These are phyloP conservation scores for Ganaspis brasiliensis DNA, from an alignment of 2,888 invertebrate species.

Conservation along the genomic window DNA sequence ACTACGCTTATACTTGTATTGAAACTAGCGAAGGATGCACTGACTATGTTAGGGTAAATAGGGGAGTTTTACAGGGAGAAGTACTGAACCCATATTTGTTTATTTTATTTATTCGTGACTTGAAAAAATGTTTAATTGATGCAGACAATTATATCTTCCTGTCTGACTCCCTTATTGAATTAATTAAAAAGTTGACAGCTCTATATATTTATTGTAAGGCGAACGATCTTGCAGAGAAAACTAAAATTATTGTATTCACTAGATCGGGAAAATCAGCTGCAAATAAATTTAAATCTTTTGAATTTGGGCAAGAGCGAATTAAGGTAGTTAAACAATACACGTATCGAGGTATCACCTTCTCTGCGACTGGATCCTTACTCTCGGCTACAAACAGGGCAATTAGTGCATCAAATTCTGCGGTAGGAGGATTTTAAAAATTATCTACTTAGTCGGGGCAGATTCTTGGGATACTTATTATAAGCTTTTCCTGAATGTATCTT, in stretches of 20 bases:
- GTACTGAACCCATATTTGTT: constrained; percentile 14
- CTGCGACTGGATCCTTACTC: not conserved
- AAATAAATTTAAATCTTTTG: not conserved
- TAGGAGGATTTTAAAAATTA: not conserved
- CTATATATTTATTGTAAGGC: not conserved
- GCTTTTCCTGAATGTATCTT: not conserved
- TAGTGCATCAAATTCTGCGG: not conserved
- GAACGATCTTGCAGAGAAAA: not conserved
- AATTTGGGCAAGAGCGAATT: not conserved
- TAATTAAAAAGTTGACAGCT: not conserved
- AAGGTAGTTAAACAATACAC: not conserved
- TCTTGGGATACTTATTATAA: not conserved
- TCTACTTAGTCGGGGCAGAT: not conserved
- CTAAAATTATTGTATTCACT: not conserved
- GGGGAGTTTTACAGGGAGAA: not conserved
- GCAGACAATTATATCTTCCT: not conserved
- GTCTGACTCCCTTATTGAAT: not conserved
- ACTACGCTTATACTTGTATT: not conserved
- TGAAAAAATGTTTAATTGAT: constrained; percentile 21
- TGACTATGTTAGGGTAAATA: not conserved
- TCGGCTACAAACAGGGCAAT: not conserved
- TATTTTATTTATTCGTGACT: constrained; percentile 8
- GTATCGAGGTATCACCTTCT: not conserved
- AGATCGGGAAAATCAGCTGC: not conserved
- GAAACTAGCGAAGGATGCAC: not conserved